Conservation (phyloP, 2,797 vertebrate genomes). For the Novumbra hubbsi region DNA sequence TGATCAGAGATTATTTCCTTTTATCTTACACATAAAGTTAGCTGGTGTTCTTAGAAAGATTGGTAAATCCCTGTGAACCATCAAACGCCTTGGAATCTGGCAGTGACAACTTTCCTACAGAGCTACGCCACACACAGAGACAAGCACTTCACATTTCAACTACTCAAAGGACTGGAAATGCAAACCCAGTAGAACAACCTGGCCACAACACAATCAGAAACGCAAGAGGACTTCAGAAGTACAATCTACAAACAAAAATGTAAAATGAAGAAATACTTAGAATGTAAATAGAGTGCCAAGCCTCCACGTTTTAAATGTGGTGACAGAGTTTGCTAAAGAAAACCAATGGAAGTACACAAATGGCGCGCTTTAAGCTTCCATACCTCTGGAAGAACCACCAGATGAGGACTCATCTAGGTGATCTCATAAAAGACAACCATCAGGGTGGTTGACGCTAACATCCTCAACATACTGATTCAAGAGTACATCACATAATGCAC, state of each 20-base stretch:
- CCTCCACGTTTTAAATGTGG: not conserved
- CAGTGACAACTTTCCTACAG: slow-evolving; percentile 16
- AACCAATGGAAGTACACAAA: not conserved
- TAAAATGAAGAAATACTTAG: not conserved
- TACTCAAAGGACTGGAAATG: slow-evolving; percentile 15
- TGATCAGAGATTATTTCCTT: not conserved
- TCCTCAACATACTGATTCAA: too few relatives aligned
- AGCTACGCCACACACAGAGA: slow-evolving; percentile 20
- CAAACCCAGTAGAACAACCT: not conserved
- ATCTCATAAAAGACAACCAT: too few relatives aligned
- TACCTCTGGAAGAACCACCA: too few relatives aligned
- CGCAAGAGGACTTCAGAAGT: not conserved
- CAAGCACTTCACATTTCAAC: slow-evolving; percentile 5
- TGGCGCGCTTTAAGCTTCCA: too few relatives aligned
- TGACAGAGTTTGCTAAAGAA: not conserved
- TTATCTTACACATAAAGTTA: not conserved
- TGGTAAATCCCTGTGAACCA: not conserved
- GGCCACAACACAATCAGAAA: not conserved
- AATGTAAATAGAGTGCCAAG: not conserved
- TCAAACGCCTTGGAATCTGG: slow-evolving; percentile 15
- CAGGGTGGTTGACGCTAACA: too few relatives aligned
- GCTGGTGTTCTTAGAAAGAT: not conserved
- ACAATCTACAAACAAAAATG: not conserved
- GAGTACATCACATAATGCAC: too few relatives aligned
- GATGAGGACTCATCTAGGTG: too few relatives aligned